Evolutionary conservation across 2,113 vertebrate species (phyloP).

Genomic region (Crocuta crocuta): DNA sequence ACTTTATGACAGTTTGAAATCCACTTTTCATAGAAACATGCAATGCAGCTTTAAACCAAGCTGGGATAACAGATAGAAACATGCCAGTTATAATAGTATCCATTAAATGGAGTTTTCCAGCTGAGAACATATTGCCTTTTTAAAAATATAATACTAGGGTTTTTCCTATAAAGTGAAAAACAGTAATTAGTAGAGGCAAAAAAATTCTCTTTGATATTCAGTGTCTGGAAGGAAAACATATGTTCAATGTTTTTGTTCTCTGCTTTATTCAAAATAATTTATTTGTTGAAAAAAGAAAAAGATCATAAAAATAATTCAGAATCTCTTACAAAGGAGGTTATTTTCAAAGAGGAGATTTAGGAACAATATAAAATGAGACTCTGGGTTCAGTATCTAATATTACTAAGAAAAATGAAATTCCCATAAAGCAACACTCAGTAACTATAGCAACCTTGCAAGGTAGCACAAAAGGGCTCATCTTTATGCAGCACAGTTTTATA

Average conservation of each 20-base stretch:
- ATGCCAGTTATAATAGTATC: not conserved
- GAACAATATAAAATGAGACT: conserved; percentile 80
- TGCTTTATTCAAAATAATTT: conserved; percentile 72
- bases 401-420: conserved; percentile 86
- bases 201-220: conserved; percentile 28
- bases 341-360: conserved; percentile 79
- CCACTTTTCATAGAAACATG: not conserved
- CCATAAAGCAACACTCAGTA: conserved; percentile 85
- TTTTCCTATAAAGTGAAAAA: conserved; percentile 46
- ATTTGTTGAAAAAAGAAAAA: conserved; percentile 52
- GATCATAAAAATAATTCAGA: conserved; percentile 61
- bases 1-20: not conserved
- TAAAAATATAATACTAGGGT: not conserved
- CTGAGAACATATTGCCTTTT: not conserved
- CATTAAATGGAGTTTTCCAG: not conserved
- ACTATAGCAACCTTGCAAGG: conserved; percentile 87
- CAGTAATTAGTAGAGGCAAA: not conserved
- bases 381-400: conserved; percentile 79
- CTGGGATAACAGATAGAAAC: not conserved
- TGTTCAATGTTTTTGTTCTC: conserved; percentile 57
- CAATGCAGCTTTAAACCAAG: not conserved
- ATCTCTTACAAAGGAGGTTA: not conserved
- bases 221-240: not conserved
- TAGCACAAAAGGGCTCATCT: conserved; percentile 86
- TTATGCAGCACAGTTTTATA: conserved; percentile 85